A percentile compares a stretch with the other conserved stretches of the same genome.
These are phyloP conservation scores for Drosophila repletoides DNA, from an alignment of 1,140 invertebrate genomes.

Conservation along the genomic window DNA sequence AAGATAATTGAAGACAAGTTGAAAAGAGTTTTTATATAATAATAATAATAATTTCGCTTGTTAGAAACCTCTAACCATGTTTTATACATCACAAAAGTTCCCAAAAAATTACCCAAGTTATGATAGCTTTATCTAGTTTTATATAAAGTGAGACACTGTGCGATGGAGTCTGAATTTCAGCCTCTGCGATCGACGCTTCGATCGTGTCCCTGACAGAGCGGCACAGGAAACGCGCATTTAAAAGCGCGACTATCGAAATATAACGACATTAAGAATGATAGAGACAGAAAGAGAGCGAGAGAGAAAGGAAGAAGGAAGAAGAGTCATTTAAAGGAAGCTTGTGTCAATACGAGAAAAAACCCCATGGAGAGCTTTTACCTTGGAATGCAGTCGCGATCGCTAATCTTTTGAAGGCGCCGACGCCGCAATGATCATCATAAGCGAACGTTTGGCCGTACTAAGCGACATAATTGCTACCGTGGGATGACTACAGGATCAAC, in stretches of 20 bases:
- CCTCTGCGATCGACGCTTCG: slow-evolving; percentile 29
- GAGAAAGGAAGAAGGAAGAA: background rate
- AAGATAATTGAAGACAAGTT: too few species aligned
- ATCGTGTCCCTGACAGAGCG: slow-evolving; percentile 72
- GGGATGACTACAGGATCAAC: slow-evolving; percentile 42
- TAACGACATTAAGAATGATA: slow-evolving; percentile 62
- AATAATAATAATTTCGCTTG: too few species aligned
- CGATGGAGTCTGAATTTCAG: slow-evolving; percentile 12
- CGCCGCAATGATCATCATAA: slow-evolving; percentile 46
- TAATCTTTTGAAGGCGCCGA: slow-evolving; percentile 75
- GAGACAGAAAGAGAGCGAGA: background rate
- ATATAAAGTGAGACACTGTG: too few species aligned
- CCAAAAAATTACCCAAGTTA: too few species aligned
- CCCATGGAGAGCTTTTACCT: slow-evolving; percentile 53
- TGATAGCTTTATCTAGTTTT: too few species aligned
- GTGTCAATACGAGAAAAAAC: slow-evolving; percentile 61
- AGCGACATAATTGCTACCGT: slow-evolving; percentile 81
- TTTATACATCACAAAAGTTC: too few species aligned
- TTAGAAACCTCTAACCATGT: too few species aligned
- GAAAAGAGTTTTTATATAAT: too few species aligned
- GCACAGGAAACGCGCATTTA: slow-evolving; percentile 79
- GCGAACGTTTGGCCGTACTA: slow-evolving; percentile 57
- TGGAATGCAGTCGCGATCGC: slow-evolving; percentile 55
- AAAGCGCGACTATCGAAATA: slow-evolving; percentile 76
- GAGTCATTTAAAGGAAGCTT: slow-evolving; percentile 69